phyloP scores from a whole-genome alignment of 2,797 vertebrate species.

The Lithobates pipiens region DNA sequence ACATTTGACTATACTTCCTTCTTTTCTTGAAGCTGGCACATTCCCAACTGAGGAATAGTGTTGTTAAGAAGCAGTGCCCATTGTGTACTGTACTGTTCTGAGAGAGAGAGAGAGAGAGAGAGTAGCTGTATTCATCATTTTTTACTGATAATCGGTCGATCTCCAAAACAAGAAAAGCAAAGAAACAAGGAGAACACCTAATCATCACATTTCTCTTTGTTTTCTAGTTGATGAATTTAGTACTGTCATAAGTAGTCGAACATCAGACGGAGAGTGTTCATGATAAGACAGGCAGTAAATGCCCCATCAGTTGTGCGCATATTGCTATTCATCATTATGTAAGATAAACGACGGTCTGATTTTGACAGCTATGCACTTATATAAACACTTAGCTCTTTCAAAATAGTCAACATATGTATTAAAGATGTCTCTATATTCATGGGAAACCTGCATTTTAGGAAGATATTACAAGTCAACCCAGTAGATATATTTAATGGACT shows the following conservation, averaged over 20 bases:
- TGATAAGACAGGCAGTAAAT: constrained; percentile 58
- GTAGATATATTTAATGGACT: constrained; percentile 30
- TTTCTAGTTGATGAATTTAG: constrained; percentile 47
- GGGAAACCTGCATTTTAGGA: neutral
- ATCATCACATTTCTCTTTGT: constrained; percentile 46
- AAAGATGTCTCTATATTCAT: constrained; percentile 18
- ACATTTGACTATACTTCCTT: constrained; percentile 4
- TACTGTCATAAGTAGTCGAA: constrained; percentile 46
- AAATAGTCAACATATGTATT: constrained; percentile 5
- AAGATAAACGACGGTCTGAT: constrained; percentile 36
- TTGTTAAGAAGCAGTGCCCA: neutral
- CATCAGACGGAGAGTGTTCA: constrained; percentile 39
- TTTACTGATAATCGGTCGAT: neutral
- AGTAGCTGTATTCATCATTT: constrained; percentile 34
- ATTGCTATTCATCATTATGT: constrained; percentile 47
- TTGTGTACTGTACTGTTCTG: constrained; percentile 5
- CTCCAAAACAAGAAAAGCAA: constrained; percentile 24
- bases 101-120: neutral
- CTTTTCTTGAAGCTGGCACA: neutral
- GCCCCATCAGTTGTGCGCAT: constrained; percentile 30
- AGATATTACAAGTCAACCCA: neutral
- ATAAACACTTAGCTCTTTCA: constrained; percentile 31
- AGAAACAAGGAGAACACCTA: constrained; percentile 50
- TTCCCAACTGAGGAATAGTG: neutral
- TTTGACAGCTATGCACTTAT: constrained; percentile 34